These are phyloP conservation scores for Nannoperca obscura DNA, from an alignment of 2,797 vertebrate species.

Conservation along the genomic window DNA sequence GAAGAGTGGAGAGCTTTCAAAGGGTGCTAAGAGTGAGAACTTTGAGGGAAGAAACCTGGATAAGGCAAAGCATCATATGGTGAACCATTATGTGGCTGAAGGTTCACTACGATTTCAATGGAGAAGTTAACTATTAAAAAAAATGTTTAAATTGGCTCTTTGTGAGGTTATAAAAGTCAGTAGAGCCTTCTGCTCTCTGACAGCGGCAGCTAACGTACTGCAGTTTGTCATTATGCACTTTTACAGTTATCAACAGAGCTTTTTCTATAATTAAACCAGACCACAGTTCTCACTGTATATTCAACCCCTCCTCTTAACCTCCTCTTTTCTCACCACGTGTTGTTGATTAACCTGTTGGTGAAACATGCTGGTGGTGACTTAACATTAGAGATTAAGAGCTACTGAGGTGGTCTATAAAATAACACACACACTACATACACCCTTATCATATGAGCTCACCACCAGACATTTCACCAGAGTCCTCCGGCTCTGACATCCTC, in stretches of 20 bases:
- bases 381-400: constrained; percentile 45
- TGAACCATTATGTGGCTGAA: not conserved
- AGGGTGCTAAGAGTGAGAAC: constrained; percentile 16
- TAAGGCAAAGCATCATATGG: not conserved
- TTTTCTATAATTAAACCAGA: constrained; percentile 3
- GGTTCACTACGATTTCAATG: not conserved
- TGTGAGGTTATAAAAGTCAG: constrained; percentile 21
- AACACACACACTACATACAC: constrained; percentile 15
- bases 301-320: constrained; percentile 14
- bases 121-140: not conserved
- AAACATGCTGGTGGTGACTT: constrained; percentile 37
- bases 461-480: constrained; percentile 40
- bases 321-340: constrained; percentile 47
- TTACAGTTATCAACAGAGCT: constrained; percentile 5
- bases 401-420: constrained; percentile 47
- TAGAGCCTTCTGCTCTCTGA: constrained; percentile 7
- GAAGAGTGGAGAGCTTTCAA: constrained; percentile 10
- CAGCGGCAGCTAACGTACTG: not conserved
- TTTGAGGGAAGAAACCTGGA: not conserved
- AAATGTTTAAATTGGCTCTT: not conserved
- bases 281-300: not conserved
- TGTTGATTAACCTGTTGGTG: constrained; percentile 46
- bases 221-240: constrained; percentile 16
- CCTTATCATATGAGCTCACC: constrained; percentile 68
- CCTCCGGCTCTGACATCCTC: constrained; percentile 36